A percentile compares a stretch with the other conserved stretches of the same genome.
These are phyloP conservation scores for Ceratina japonica DNA, from an alignment of 1,140 invertebrate genomes.

Conservation along the genomic window DNA sequence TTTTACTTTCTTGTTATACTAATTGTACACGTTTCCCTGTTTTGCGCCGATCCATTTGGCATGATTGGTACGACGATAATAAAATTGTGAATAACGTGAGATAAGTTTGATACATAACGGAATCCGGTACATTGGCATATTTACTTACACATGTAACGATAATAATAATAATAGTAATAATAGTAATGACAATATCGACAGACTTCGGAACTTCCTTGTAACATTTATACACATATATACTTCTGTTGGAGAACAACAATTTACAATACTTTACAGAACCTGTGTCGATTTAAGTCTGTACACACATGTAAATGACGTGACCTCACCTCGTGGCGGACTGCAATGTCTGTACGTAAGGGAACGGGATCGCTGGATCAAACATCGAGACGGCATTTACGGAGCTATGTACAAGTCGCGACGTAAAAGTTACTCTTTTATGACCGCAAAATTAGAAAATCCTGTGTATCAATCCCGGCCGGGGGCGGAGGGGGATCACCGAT, in stretches of 20 bases:
- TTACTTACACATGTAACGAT: constrained; percentile 49
- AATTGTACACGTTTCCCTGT: constrained; percentile 44
- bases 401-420: constrained; percentile 51
- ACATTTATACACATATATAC: constrained; percentile 53
- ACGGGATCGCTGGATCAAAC: constrained; percentile 28
- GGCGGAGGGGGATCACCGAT: not conserved
- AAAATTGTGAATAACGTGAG: constrained; percentile 27
- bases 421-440: constrained; percentile 35
- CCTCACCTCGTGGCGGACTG: constrained; percentile 29
- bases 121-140: constrained; percentile 49
- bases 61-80: not conserved
- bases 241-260: constrained; percentile 30
- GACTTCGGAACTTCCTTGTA: constrained; percentile 41
- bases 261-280: constrained; percentile 61
- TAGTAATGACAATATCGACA: constrained; percentile 33
- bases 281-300: constrained; percentile 49
- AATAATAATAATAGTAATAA: too few relatives aligned
- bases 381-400: constrained; percentile 9
- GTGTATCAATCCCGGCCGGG: too few relatives aligned
- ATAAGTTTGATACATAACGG: constrained; percentile 47
- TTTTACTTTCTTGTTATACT: not conserved
- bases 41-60: constrained; percentile 42
- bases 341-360: constrained; percentile 40
- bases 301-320: constrained; percentile 29
- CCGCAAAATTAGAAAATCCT: constrained; percentile 40